Conservation (phyloP, 2,888 invertebrate species). For the Sesia bembeciformis region DNA sequence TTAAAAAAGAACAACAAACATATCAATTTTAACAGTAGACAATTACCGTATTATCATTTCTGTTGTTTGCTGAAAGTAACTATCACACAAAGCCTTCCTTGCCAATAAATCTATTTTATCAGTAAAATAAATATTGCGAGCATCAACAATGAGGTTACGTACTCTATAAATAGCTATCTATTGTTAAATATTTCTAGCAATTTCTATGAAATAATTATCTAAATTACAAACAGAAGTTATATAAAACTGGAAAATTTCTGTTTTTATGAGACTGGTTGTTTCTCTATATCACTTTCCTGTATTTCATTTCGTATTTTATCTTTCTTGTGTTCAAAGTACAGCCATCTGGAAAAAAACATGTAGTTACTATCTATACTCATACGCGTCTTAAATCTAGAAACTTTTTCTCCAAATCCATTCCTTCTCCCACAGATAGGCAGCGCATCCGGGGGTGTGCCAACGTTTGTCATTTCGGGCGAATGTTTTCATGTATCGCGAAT, state of each 20-base stretch:
- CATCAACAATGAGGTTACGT: neutral
- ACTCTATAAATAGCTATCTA: neutral
- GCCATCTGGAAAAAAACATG: conserved; percentile 34
- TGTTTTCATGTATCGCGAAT: too few relatives aligned
- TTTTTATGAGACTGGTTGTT: neutral
- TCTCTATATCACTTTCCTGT: neutral
- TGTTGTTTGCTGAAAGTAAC: neutral
- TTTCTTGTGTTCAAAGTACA: conserved; percentile 43
- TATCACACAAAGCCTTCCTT: neutral
- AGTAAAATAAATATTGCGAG: neutral
- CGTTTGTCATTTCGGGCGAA: too few relatives aligned
- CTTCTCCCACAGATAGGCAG: too few relatives aligned
- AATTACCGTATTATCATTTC: neutral
- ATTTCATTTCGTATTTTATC: conserved; percentile 21
- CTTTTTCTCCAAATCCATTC: too few relatives aligned
- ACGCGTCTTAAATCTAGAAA: too few relatives aligned
- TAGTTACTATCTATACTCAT: too few relatives aligned
- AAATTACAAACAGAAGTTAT: neutral
- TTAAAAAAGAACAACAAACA: too few relatives aligned
- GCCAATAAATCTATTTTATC: neutral
- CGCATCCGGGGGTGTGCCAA: too few relatives aligned
- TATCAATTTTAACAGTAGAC: too few relatives aligned
- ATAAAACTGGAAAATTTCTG: too few relatives aligned
- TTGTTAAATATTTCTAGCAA: neutral
- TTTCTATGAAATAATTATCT: neutral